phyloP scores from a whole-genome alignment of 1,140 invertebrate species.

The Aporrectodea caliginosa region DNA sequence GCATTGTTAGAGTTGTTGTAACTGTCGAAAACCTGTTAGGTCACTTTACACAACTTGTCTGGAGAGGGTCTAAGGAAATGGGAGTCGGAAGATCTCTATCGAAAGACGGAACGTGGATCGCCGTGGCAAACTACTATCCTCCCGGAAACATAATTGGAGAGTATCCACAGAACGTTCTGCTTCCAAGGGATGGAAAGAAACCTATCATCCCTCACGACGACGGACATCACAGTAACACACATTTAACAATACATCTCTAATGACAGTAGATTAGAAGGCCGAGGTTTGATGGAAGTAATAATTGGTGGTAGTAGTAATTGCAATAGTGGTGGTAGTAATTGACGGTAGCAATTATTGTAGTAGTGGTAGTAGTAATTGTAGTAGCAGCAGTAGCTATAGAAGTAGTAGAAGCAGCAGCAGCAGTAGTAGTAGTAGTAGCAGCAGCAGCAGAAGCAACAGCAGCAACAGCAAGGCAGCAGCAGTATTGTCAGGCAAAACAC shows the following conservation, averaged over 20 bases:
- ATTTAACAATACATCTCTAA: not conserved
- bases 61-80: slow-evolving; percentile 71
- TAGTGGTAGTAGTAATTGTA: too few relatives aligned
- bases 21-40: slow-evolving; percentile 57
- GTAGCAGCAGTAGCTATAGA: too few relatives aligned
- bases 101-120: slow-evolving; percentile 62
- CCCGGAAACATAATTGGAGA: slow-evolving; percentile 72
- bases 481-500: too few relatives aligned
- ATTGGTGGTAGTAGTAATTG: not conserved
- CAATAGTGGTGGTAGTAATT: not conserved
- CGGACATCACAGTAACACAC: not conserved
- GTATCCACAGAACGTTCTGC: slow-evolving; percentile 72
- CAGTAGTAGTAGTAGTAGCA: too few relatives aligned
- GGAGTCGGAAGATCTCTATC: slow-evolving; percentile 77
- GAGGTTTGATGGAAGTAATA: not conserved
- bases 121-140: slow-evolving; percentile 77
- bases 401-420: too few relatives aligned
- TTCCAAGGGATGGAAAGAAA: slow-evolving; percentile 55
- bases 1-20: not conserved
- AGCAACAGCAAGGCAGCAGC: too few relatives aligned
- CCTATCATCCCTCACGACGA: too few relatives aligned
- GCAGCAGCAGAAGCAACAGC: too few relatives aligned
- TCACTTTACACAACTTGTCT: slow-evolving; percentile 87
- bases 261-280: not conserved
- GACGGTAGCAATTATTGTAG: not conserved